A percentile compares a stretch with the other conserved stretches of the same genome.
Conservation (phyloP, 2,888 invertebrate species). For the Synanthedon tipuliformis region DNA sequence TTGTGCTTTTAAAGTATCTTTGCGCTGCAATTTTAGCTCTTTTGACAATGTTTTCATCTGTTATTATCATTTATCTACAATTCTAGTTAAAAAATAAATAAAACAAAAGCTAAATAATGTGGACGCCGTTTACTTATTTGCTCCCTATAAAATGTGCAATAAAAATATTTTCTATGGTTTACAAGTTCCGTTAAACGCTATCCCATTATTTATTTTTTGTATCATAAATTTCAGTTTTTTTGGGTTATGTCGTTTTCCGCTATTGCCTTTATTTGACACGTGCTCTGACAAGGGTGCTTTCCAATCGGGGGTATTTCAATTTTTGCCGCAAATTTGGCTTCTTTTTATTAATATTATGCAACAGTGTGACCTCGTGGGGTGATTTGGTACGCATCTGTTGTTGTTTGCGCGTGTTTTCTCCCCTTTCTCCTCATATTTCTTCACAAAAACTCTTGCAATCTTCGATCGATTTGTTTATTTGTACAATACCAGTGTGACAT, state of each 20-base stretch:
- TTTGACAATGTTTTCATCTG: too few relatives aligned
- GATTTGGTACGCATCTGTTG: slow-evolving; percentile 49
- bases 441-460: too few relatives aligned
- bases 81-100: too few relatives aligned
- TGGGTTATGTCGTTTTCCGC: slow-evolving; percentile 7
- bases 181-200: too few relatives aligned
- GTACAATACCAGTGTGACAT: too few relatives aligned
- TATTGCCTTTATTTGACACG: slow-evolving; percentile 32
- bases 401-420: slow-evolving; percentile 21
- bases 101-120: too few relatives aligned
- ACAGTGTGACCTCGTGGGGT: slow-evolving; percentile 29
- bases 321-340: slow-evolving; percentile 37
- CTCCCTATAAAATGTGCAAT: too few relatives aligned
- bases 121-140: too few relatives aligned
- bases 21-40: too few relatives aligned
- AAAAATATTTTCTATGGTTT: not conserved
- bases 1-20: too few relatives aligned
- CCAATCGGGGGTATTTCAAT: slow-evolving; percentile 39
- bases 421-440: slow-evolving; percentile 9
- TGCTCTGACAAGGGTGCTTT: slow-evolving; percentile 36
- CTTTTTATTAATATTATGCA: slow-evolving; percentile 44
- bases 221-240: slow-evolving; percentile 13
- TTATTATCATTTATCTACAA: too few relatives aligned
- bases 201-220: not conserved
- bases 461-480: too few relatives aligned